These are phyloP conservation scores for Hydrolagus colliei DNA, from an alignment of 2,797 vertebrate species.

Conservation along the genomic window DNA sequence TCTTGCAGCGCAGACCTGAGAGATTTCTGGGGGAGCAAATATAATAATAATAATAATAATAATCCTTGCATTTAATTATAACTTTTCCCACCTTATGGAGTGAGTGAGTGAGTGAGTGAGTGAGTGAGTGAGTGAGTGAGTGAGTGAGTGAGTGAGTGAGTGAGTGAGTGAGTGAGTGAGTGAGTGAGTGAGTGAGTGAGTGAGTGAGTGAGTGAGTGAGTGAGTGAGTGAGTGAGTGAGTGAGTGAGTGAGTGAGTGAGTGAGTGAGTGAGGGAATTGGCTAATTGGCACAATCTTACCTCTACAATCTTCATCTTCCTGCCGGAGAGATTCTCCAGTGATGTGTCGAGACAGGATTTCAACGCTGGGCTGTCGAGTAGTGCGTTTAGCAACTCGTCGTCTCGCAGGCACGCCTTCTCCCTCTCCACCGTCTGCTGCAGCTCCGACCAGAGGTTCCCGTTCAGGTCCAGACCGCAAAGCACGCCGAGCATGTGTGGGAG, in stretches of 20 bases:
- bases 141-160: background rate
- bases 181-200: background rate
- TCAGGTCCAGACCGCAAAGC: slow-evolving; percentile 76
- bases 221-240: background rate
- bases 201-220: background rate
- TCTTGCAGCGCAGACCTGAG: too few relatives aligned
- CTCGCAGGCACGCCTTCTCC: slow-evolving; percentile 65
- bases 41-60: too few relatives aligned
- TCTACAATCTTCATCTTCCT: slow-evolving; percentile 77
- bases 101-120: background rate
- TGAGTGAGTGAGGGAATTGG: background rate
- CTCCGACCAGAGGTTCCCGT: slow-evolving; percentile 78
- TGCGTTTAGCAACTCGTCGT: slow-evolving; percentile 72
- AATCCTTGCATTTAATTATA: too few relatives aligned
- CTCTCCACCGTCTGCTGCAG: slow-evolving; percentile 68
- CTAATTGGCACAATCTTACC: slow-evolving; percentile 51
- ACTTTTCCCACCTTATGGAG: too few relatives aligned
- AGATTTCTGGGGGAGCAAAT: too few relatives aligned
- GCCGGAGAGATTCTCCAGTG: slow-evolving; percentile 68
- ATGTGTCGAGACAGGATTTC: slow-evolving; percentile 71
- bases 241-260: too few relatives aligned
- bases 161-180: too few relatives aligned
- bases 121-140: background rate
- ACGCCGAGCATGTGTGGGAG: slow-evolving; percentile 67
- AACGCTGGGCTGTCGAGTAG: slow-evolving; percentile 62